phyloP scores from a whole-genome alignment of 2,113 vertebrate species.

The Prionailurus viverrinus region DNA sequence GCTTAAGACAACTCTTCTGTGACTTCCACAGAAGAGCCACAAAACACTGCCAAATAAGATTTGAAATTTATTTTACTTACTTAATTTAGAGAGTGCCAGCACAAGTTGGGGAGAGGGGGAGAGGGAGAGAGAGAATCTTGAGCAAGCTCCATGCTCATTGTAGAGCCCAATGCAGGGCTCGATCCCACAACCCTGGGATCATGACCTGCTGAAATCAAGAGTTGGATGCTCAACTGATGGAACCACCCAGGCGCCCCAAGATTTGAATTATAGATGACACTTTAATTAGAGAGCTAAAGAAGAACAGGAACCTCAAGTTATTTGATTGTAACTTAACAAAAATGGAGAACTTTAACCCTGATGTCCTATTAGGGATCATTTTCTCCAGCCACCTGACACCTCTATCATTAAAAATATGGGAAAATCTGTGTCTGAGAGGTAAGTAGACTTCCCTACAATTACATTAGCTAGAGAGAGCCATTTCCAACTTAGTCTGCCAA shows the following conservation, averaged over 20 bases:
- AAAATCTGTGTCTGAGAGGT: neutral
- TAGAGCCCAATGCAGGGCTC: too few relatives aligned
- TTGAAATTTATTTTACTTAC: neutral
- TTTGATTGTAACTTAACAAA: neutral
- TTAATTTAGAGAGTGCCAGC: too few relatives aligned
- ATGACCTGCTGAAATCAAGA: too few relatives aligned
- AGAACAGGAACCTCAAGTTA: neutral
- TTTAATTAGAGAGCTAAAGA: constrained; percentile 26
- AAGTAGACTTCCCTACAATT: neutral
- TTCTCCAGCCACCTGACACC: neutral
- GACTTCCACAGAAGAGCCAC: neutral
- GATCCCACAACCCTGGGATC: too few relatives aligned
- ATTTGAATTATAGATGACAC: constrained; percentile 38
- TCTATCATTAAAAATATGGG: neutral
- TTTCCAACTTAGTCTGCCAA: neutral
- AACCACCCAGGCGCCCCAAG: neutral
- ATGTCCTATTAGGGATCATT: neutral
- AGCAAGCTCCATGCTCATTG: too few relatives aligned
- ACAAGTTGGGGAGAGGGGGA: too few relatives aligned
- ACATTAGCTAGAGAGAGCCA: neutral
- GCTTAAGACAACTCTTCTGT: neutral
- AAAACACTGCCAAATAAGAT: neutral
- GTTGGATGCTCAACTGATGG: too few relatives aligned
- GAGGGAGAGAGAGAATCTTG: too few relatives aligned
- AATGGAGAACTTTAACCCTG: neutral